A percentile compares a stretch with the other conserved stretches of the same genome.
phyloP scores from a whole-genome alignment of 2,888 invertebrate species.

The Dilophus febrilis region DNA sequence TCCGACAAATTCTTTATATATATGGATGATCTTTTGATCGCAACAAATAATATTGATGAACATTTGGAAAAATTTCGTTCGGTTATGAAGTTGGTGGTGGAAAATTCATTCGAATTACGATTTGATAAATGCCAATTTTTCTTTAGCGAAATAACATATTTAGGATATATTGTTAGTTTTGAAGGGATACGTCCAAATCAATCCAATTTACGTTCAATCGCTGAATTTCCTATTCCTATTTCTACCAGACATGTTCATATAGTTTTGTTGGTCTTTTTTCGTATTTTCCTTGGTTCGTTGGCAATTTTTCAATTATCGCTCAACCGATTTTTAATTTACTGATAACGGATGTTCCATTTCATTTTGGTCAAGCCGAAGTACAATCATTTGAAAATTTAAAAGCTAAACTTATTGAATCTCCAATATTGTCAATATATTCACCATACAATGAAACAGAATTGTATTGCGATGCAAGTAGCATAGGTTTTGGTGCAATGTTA shows the following conservation, averaged over 20 bases:
- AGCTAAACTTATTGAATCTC: constrained; percentile 8
- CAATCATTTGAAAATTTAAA: constrained; percentile 14
- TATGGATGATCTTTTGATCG: constrained; percentile 11
- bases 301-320: constrained; percentile 7
- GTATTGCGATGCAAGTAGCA: constrained; percentile 16
- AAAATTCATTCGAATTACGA: no score
- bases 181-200: no score
- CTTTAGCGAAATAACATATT: not conserved
- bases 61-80: constrained; percentile 8
- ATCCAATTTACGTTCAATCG: no score
- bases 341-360: constrained; percentile 13
- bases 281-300: constrained; percentile 1
- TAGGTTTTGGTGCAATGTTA: constrained; percentile 15
- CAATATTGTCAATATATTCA: constrained; percentile 12
- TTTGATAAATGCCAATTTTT: constrained; percentile 7
- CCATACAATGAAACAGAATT: constrained; percentile 15
- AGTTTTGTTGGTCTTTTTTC: constrained; percentile 1
- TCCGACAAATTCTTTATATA: no score
- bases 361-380: constrained; percentile 11
- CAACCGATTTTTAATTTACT: constrained; percentile 14
- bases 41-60: constrained; percentile 9
- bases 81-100: constrained; percentile 10
- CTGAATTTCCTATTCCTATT: no score
- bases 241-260: no score
- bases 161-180: no score